phyloP scores from a whole-genome alignment of 2,888 invertebrate species.

The Merodon equestris region DNA sequence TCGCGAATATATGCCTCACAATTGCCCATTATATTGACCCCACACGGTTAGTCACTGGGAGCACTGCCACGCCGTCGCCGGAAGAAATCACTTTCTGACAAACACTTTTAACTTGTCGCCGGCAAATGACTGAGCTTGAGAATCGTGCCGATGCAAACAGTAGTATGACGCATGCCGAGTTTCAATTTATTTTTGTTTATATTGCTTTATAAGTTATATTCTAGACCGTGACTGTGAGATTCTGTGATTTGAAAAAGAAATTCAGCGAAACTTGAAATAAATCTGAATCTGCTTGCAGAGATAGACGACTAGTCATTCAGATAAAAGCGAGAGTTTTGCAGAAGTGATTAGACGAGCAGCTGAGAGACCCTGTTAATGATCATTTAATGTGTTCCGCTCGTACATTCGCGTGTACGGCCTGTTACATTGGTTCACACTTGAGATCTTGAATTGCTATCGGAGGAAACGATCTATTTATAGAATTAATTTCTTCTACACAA shows the following conservation, averaged over 20 bases:
- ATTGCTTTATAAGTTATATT: too few species aligned
- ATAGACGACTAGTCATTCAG: too few species aligned
- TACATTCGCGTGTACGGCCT: neutral
- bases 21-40: slow-evolving; percentile 42
- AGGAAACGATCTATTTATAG: slow-evolving; percentile 9
- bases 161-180: slow-evolving; percentile 25
- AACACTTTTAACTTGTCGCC: slow-evolving; percentile 25
- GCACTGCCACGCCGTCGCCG: slow-evolving; percentile 12
- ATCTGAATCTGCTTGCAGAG: slow-evolving; percentile 7
- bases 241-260: slow-evolving; percentile 2
- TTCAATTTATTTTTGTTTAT: slow-evolving; percentile 46
- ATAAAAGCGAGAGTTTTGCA: too few species aligned
- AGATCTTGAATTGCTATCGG: neutral
- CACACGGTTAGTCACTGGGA: too few species aligned
- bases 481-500: neutral
- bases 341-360: too few species aligned
- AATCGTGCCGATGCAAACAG: slow-evolving; percentile 6
- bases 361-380: slow-evolving; percentile 2
- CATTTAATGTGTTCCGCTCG: neutral
- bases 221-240: slow-evolving; percentile 9
- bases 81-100: slow-evolving; percentile 47
- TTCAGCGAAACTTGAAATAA: neutral
- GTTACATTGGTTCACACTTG: too few species aligned
- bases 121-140: slow-evolving; percentile 51
- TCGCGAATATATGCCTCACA: slow-evolving; percentile 50